Conservation (phyloP, 92 coral and sea anemone genomes). For the Zoanthus gigantus region DNA sequence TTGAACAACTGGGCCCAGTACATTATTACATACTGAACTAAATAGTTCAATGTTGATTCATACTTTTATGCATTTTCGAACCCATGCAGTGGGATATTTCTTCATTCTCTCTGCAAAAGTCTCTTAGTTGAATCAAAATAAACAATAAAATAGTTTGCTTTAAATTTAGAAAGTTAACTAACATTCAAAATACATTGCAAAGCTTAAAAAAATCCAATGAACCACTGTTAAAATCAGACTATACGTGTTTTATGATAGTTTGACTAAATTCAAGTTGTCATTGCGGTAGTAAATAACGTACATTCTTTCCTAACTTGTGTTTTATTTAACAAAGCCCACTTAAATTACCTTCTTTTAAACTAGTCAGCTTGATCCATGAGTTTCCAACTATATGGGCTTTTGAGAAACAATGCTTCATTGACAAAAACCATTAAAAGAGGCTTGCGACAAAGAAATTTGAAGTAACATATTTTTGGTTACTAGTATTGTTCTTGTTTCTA, state of each 20-base stretch:
- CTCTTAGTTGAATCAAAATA: neutral
- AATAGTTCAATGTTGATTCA: neutral
- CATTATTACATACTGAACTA: neutral
- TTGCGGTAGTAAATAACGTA: neutral
- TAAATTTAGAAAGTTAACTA: too few species aligned
- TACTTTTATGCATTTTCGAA: neutral
- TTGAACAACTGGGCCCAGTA: too few species aligned
- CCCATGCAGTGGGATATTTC: neutral
- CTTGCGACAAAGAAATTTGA: neutral
- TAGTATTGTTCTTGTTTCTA: conserved; percentile 20
- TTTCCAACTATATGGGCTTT: conserved; percentile 13
- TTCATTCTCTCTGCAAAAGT: neutral
- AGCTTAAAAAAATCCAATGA: too few species aligned
- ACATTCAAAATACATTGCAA: too few species aligned
- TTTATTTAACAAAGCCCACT: neutral
- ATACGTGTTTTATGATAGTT: neutral
- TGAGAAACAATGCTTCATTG: neutral
- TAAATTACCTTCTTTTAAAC: neutral
- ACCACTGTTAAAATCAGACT: too few species aligned
- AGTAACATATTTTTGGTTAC: conserved; percentile 17
- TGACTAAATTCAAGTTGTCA: neutral
- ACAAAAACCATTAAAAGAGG: neutral
- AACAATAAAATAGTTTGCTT: too few species aligned
- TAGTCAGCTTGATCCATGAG: neutral
- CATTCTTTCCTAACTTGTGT: neutral